phyloP scores from a whole-genome alignment of 2,888 invertebrate genomes.

The Phyto melanocephala region DNA sequence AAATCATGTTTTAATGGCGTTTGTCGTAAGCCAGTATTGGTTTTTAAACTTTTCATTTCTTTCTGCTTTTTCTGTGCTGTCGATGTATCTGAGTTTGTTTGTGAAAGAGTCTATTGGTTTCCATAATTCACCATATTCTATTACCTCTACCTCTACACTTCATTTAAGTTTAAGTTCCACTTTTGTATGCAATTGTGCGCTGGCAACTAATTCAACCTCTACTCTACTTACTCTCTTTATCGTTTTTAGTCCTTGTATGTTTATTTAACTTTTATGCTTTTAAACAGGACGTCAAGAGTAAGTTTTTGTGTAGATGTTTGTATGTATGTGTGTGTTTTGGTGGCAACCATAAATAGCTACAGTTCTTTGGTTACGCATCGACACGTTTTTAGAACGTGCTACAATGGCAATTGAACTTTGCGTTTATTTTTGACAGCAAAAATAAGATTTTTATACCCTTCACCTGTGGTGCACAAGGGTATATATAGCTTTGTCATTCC shows the following conservation, averaged over 20 bases:
- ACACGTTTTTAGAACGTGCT: constrained; percentile 60
- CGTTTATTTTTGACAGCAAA: constrained; percentile 31
- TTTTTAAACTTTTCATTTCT: background rate
- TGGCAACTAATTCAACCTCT: constrained; percentile 21
- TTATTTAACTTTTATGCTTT: constrained; percentile 58
- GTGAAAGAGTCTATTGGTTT: background rate
- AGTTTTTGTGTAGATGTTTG: constrained; percentile 3
- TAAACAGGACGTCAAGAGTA: constrained; percentile 31
- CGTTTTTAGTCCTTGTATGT: constrained; percentile 44
- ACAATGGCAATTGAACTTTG: constrained; percentile 55
- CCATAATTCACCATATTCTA: constrained; percentile 5
- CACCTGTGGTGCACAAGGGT: too few relatives aligned
- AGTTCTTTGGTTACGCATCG: constrained; percentile 62
- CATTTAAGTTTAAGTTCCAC: background rate
- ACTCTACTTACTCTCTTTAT: constrained; percentile 18
- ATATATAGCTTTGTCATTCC: too few relatives aligned
- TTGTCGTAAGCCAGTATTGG: background rate
- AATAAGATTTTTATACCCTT: constrained; percentile 40
- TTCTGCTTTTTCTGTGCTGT: background rate
- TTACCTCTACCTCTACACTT: background rate
- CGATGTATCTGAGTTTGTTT: background rate
- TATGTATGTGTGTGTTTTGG: constrained; percentile 5
- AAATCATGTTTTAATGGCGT: constrained; percentile 9
- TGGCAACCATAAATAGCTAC: constrained; percentile 61
- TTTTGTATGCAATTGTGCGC: constrained; percentile 22